Conservation (phyloP, 2,113 vertebrate genomes). For the Eptesicus fuscus region DNA sequence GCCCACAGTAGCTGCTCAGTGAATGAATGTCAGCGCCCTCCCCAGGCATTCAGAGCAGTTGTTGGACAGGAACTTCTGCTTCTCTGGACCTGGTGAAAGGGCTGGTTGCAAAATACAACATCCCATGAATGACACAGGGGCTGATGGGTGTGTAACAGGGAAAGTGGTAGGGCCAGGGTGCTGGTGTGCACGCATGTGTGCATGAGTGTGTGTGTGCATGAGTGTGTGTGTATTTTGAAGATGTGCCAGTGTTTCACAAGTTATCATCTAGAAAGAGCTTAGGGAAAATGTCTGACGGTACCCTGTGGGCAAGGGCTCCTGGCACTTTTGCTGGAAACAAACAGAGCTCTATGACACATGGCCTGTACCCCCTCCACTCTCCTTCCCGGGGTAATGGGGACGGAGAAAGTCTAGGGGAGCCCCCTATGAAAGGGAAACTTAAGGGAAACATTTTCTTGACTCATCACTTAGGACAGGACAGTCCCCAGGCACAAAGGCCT, state of each 20-base stretch:
- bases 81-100: not conserved
- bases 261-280: too few relatives aligned
- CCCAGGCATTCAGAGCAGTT: not conserved
- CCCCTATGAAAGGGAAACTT: not conserved
- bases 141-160: too few relatives aligned
- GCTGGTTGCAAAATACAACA: fast-evolving
- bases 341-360: fast-evolving
- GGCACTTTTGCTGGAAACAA: not conserved
- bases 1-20: fast-evolving
- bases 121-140: too few relatives aligned
- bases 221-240: not conserved
- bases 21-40: too few relatives aligned
- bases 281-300: too few relatives aligned
- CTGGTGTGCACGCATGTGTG: fast-evolving
- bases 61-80: too few relatives aligned
- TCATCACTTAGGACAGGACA: not conserved
- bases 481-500: not conserved
- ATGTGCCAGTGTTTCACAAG: too few relatives aligned
- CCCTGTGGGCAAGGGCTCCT: not conserved
- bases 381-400: not conserved
- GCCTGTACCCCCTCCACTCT: not conserved
- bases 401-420: not conserved
- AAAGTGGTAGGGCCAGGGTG: fast-evolving
- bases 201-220: not conserved
- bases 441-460: not conserved